Conservation (phyloP, 2,113 vertebrate genomes). For the Pluvianellus socialis region DNA sequence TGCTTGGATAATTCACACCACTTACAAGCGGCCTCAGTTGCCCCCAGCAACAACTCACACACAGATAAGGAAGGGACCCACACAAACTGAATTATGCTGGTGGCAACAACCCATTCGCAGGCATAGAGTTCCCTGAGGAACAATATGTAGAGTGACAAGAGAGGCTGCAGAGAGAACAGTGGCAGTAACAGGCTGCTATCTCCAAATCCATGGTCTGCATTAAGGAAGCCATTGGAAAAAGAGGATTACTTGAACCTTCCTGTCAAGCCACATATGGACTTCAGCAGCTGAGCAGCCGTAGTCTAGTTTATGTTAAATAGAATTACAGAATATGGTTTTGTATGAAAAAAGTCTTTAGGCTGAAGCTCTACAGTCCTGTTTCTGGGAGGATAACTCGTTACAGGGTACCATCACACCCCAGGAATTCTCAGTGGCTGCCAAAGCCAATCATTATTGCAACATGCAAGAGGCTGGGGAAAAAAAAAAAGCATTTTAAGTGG, state of each 20-base stretch:
- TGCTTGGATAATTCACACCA: neutral
- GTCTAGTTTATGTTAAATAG: neutral
- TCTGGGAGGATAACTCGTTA: neutral
- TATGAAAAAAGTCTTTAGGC: neutral
- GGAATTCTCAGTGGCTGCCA: neutral
- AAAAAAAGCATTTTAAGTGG: neutral
- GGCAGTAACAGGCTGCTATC: neutral
- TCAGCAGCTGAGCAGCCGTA: neutral
- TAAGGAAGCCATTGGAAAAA: neutral
- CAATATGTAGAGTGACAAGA: neutral
- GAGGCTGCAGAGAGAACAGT: neutral
- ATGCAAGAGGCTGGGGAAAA: neutral
- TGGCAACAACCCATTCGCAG: neutral
- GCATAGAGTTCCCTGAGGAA: neutral
- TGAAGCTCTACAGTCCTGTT: neutral
- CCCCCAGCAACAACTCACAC: neutral
- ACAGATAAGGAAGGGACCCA: neutral
- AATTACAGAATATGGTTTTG: neutral
- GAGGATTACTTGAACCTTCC: neutral
- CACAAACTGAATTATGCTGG: neutral
- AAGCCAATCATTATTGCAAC: neutral
- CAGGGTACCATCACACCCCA: neutral
- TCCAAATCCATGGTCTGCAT: neutral
- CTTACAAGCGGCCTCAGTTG: neutral
- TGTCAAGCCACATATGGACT: neutral